These are phyloP conservation scores for Numenius arquata DNA, from an alignment of 2,113 vertebrate genomes.

Conservation along the genomic window DNA sequence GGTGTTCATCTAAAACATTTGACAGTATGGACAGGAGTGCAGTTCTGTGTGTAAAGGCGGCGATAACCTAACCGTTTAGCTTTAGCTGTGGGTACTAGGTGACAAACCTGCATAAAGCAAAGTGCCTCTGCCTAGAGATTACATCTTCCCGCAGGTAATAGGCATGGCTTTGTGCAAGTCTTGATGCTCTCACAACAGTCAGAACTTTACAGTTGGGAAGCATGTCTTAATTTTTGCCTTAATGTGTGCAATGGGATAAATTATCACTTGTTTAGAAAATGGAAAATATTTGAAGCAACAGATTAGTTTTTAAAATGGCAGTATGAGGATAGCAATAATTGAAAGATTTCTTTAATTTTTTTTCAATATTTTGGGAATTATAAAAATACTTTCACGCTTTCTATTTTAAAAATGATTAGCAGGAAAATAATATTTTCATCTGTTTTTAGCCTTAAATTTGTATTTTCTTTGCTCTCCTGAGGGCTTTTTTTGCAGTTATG, in stretches of 20 bases:
- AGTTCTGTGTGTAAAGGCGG: neutral
- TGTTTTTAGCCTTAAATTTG: neutral
- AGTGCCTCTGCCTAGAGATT: neutral
- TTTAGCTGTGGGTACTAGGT: neutral
- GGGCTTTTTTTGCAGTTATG: neutral
- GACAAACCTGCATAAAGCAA: neutral
- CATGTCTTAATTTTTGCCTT: neutral
- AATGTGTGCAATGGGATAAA: neutral
- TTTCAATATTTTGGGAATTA: neutral
- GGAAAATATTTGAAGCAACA: neutral
- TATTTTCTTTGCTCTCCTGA: neutral
- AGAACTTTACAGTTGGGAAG: neutral
- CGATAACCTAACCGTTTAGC: neutral
- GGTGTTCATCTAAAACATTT: neutral
- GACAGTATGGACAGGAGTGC: neutral
- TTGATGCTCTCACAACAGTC: neutral
- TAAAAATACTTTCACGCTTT: neutral
- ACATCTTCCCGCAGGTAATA: neutral
- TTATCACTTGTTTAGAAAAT: neutral
- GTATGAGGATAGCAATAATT: neutral
- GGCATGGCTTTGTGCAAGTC: neutral
- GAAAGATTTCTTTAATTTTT: neutral
- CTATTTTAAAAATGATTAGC: neutral
- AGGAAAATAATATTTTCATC: neutral
- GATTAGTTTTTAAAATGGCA: neutral